Evolutionary conservation across 1,140 invertebrate genomes (phyloP).

Genomic region (Artemia franciscana): DNA sequence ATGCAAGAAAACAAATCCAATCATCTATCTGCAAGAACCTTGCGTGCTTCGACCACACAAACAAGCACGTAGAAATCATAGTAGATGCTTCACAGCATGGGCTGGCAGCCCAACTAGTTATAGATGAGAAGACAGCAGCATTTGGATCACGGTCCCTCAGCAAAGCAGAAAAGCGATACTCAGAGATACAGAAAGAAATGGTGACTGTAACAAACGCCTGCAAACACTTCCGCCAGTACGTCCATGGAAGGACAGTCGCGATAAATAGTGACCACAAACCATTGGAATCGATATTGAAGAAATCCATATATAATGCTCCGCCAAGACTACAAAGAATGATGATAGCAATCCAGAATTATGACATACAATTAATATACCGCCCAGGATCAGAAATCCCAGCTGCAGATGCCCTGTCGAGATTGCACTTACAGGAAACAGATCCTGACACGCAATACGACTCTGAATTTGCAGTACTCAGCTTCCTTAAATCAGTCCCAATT

Average conservation of each 20-base stretch:
- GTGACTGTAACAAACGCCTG: constrained; percentile 23
- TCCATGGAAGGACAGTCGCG: neutral
- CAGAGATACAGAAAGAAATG: neutral
- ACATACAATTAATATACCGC: neutral
- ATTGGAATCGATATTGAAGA: neutral
- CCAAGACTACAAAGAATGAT: neutral
- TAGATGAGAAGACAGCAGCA: neutral
- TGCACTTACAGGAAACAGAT: neutral
- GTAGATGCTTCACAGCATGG: neutral
- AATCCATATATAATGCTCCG: too few species aligned
- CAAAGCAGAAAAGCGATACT: neutral
- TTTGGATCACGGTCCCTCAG: neutral
- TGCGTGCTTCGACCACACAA: too few species aligned
- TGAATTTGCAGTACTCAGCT: neutral
- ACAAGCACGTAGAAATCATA: neutral
- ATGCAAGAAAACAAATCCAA: neutral
- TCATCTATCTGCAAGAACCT: neutral
- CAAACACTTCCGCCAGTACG: constrained; percentile 13
- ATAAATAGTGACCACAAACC: neutral
- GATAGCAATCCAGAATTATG: neutral
- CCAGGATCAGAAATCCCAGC: neutral
- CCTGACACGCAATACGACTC: neutral
- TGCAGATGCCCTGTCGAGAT: neutral
- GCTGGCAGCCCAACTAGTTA: neutral
- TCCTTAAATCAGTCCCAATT: neutral